Conservation (phyloP, 2,113 vertebrate species). For the Chitala chitala region DNA sequence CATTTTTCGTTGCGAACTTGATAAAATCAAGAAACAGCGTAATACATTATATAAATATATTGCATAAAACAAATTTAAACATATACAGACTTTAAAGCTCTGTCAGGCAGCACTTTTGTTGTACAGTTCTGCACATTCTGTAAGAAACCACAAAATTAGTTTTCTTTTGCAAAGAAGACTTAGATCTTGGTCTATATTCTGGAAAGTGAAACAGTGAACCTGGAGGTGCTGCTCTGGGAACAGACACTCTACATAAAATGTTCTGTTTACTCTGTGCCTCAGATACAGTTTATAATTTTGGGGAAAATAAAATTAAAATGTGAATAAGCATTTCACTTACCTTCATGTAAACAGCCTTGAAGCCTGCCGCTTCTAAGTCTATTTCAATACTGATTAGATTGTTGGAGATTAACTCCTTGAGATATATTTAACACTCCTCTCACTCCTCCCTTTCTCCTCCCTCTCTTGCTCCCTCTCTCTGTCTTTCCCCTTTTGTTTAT, state of each 20-base stretch:
- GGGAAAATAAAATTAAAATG: not conserved
- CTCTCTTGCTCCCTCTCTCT: constrained; percentile 30
- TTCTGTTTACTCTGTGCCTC: not conserved
- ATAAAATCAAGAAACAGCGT: too few relatives aligned
- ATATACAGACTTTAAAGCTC: too few relatives aligned
- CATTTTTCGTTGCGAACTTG: too few relatives aligned
- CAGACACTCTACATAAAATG: not conserved
- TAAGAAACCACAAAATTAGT: too few relatives aligned
- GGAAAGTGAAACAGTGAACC: too few relatives aligned
- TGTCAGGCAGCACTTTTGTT: too few relatives aligned
- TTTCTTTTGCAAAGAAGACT: too few relatives aligned
- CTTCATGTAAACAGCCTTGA: not conserved
- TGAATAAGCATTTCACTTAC: not conserved
- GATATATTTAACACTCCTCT: constrained; percentile 23
- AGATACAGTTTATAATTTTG: not conserved
- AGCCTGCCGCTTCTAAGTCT: constrained; percentile 25
- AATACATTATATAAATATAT: too few relatives aligned
- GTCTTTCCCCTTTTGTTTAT: constrained; percentile 40
- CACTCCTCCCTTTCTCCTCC: constrained; percentile 11
- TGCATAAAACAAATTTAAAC: too few relatives aligned
- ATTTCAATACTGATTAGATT: constrained; percentile 46
- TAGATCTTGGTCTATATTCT: too few relatives aligned
- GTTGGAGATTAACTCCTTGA: constrained; percentile 48
- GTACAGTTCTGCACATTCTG: too few relatives aligned
- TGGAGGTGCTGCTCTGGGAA: too few relatives aligned